A percentile compares a stretch with the other conserved stretches of the same genome.
phyloP scores from a whole-genome alignment of 2,113 vertebrate species.

The Brevimyrus niger region DNA sequence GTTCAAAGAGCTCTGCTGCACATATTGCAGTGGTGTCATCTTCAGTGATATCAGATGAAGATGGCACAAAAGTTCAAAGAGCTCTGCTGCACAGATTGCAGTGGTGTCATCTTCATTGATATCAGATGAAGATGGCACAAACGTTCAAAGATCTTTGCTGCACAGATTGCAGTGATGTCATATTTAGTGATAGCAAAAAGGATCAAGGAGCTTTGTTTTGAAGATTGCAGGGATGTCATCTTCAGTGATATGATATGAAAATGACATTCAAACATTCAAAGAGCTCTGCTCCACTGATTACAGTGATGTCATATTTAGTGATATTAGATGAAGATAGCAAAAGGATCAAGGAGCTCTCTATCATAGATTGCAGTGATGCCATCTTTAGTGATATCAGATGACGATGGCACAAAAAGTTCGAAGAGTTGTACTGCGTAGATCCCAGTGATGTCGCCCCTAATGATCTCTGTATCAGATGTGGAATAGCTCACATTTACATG shows the following conservation, averaged over 20 bases:
- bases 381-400: background rate
- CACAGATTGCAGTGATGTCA: background rate
- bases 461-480: background rate
- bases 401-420: background rate
- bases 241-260: background rate
- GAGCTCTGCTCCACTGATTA: background rate
- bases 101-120: background rate
- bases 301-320: background rate
- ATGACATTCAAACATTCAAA: background rate
- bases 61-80: background rate
- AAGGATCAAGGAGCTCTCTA: background rate
- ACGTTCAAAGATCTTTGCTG: background rate
- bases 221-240: background rate
- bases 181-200: background rate
- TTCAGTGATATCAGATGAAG: background rate
- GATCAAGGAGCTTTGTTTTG: background rate
- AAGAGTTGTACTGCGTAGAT: background rate
- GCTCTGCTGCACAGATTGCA: background rate
- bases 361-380: background rate
- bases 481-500: background rate
- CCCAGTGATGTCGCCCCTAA: background rate
- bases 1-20: background rate
- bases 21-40: background rate
- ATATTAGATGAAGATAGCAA: background rate
- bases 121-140: no score